phyloP scores from a whole-genome alignment of 2,888 invertebrate species.

The Drosophila anceps region DNA sequence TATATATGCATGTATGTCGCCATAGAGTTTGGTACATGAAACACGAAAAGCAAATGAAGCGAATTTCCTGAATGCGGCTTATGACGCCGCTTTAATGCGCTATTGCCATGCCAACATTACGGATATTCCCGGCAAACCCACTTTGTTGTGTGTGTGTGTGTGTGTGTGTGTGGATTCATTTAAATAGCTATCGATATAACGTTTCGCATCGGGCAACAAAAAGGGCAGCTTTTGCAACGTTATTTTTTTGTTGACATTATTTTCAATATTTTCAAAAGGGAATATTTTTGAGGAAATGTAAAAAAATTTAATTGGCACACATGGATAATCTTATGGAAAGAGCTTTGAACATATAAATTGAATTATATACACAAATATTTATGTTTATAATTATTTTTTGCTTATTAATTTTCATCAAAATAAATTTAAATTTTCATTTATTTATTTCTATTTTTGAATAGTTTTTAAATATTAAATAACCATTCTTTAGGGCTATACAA shows the following conservation, averaged over 20 bases:
- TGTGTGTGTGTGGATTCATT: not conserved
- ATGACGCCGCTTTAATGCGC: slow-evolving; percentile 35
- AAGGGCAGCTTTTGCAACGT: not conserved
- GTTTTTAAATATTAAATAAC: too few relatives aligned
- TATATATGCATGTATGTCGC: not conserved
- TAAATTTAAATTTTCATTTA: too few relatives aligned
- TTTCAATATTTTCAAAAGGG: not conserved
- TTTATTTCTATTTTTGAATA: too few relatives aligned
- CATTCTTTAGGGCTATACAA: too few relatives aligned
- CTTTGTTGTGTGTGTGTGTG: not conserved
- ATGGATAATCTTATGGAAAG: not conserved
- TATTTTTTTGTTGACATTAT: not conserved
- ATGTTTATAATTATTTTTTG: too few relatives aligned
- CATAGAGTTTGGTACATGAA: slow-evolving; percentile 1
- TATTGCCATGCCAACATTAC: slow-evolving; percentile 30
- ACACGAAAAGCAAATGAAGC: slow-evolving; percentile 28
- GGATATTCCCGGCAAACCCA: not conserved
- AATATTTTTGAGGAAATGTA: not conserved
- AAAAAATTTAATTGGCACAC: not conserved
- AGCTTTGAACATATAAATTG: not conserved
- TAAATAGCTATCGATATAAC: slow-evolving; percentile 10
- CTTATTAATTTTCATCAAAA: too few relatives aligned
- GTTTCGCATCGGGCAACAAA: not conserved
- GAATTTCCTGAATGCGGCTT: slow-evolving; percentile 31
- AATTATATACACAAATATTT: too few relatives aligned